Base-by-base conservation (phyloP, 1,140 invertebrate genomes). In the Platorchestia sp. region DNA sequence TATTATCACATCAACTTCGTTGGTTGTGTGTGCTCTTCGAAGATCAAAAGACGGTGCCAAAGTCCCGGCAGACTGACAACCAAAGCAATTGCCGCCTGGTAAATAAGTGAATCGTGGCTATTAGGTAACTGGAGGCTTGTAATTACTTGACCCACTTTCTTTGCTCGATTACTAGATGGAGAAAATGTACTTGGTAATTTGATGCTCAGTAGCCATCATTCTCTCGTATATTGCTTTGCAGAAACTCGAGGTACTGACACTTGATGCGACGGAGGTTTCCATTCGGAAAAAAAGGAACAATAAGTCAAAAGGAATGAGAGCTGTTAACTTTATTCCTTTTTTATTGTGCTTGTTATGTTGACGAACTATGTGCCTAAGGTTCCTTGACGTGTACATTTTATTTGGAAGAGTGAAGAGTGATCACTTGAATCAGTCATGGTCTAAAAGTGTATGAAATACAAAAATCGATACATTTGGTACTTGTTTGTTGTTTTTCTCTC, bases 31-130 rank as follows among this genome's bases (percentile, higher is more conserved):
- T n/a, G 43, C 45, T 93, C 43, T 40, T 93, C 91, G 87, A 44
- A 93, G 91, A 93, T 93, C 91, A 93, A 93, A 93, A 93, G 91
- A 93, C 91, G 91, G 91, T 93, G 91, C 91, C 91, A 93, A 93
- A 93, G 91, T 93, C 91, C 36, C 43, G 43, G 43, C 44, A 47
- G 43, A 47, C 91, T 22, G 91, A 47, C 43, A 45, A 93, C 91
- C 43, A 45, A 93, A 93, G 43, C 91, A 45, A 47, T 90, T 6
- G 87, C 87, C 87, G 44, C 87, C 44, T 42, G 27, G 7, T 75
- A 36, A 75, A 75, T 75, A 75, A 75, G 14, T 3, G 10, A 75
- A 75, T 36, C 59, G 3, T 75, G 59, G 59, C 59, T 75, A 75
- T 36, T 10, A 36, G 36, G 59, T 36, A 10, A 75, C 59, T 75